phyloP scores from a whole-genome alignment of 1,140 invertebrate species.

The Diprion similis region DNA sequence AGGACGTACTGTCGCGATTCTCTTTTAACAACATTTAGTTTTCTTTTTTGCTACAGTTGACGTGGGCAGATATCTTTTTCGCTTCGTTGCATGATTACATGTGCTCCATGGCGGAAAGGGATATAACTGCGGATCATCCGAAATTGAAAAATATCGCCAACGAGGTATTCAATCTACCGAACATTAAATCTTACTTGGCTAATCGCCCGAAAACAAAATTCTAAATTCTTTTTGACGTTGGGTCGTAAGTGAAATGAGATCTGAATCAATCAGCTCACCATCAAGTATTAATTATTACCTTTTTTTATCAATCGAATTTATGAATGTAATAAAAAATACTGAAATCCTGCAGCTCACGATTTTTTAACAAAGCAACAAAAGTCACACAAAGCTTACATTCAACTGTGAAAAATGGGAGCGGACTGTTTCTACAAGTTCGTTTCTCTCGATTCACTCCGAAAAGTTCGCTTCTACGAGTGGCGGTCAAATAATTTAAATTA shows the following conservation, averaged over 20 bases:
- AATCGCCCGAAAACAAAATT: conserved; percentile 46
- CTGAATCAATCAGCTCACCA: background rate
- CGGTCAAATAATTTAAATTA: no score
- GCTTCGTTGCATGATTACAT: conserved; percentile 44
- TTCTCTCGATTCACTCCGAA: no score
- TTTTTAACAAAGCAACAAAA: no score
- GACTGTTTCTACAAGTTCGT: no score
- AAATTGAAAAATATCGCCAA: conserved; percentile 48
- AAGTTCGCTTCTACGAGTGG: no score
- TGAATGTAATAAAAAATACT: no score
- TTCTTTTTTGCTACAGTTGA: conserved; percentile 43
- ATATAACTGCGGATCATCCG: conserved; percentile 44
- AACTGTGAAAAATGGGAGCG: no score
- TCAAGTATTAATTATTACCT: no score
- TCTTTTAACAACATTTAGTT: background rate
- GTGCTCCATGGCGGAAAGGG: conserved; percentile 31
- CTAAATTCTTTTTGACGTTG: background rate
- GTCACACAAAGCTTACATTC: no score
- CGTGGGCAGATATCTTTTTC: conserved; percentile 56
- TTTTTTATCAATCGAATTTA: no score
- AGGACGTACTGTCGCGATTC: background rate
- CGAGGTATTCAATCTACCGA: conserved; percentile 46
- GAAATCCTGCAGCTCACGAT: no score
- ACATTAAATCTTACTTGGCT: conserved; percentile 54
- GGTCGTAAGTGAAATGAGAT: no score